Evolutionary conservation across 2,888 invertebrate genomes (phyloP).

Genomic region (Apotomis capreana): DNA sequence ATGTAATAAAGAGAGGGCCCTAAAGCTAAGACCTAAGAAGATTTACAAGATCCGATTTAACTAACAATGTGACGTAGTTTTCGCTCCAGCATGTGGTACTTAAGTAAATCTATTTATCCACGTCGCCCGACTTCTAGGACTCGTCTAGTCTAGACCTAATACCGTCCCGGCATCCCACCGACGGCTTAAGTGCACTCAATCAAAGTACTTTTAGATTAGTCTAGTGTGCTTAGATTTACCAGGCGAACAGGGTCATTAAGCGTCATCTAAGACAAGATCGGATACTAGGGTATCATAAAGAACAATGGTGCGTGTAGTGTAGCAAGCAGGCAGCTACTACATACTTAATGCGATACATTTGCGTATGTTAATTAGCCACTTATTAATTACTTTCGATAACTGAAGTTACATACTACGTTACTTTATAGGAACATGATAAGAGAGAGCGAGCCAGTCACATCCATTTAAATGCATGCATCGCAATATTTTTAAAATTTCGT

Average conservation of each 20-base stretch:
- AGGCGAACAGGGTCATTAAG: conserved; percentile 27
- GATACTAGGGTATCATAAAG: conserved; percentile 17
- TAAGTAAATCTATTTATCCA: conserved; percentile 39
- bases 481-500: too few relatives aligned
- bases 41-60: conserved; percentile 5
- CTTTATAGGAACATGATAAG: too few relatives aligned
- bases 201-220: conserved; percentile 38
- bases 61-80: conserved; percentile 12
- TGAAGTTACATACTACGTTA: too few relatives aligned
- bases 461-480: too few relatives aligned
- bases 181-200: conserved; percentile 40
- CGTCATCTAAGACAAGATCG: neutral
- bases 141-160: conserved; percentile 35
- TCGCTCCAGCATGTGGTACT: conserved; percentile 21
- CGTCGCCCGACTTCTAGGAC: conserved; percentile 27
- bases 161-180: conserved; percentile 14
- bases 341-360: too few relatives aligned
- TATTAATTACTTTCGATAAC: too few relatives aligned
- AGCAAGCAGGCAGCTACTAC: neutral
- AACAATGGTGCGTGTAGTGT: neutral
- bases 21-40: neutral
- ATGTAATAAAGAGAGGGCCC: neutral
- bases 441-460: too few relatives aligned
- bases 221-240: conserved; percentile 25
- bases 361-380: too few relatives aligned